Evolutionary conservation across 1,140 invertebrate species (phyloP).

Genomic region (Mylabris phalerata): DNA sequence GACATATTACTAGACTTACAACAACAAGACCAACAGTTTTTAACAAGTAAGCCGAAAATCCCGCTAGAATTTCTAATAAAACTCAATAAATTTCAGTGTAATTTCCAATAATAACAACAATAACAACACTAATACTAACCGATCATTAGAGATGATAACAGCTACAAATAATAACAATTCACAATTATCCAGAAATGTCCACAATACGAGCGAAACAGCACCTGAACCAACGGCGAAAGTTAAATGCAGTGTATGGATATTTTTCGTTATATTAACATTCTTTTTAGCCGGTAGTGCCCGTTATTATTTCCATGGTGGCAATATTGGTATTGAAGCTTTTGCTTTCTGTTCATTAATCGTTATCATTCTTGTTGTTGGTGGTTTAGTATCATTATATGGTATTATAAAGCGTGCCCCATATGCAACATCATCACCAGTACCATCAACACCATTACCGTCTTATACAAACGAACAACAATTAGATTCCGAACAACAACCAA

Average conservation of each 20-base stretch:
- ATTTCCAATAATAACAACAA: conserved; percentile 5
- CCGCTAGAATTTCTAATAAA: neutral
- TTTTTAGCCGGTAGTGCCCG: conserved; percentile 15
- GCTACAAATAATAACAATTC: conserved; percentile 9
- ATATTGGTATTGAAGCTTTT: conserved; percentile 53
- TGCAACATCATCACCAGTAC: conserved; percentile 4
- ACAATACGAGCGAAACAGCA: neutral
- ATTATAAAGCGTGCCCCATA: conserved; percentile 12
- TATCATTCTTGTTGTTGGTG: conserved; percentile 54
- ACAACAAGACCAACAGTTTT: conserved; percentile 2
- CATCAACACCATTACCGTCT: no score
- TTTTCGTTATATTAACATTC: conserved; percentile 21
- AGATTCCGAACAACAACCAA: neutral
- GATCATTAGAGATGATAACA: conserved; percentile 25
- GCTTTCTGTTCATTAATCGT: conserved; percentile 58
- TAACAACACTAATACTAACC: conserved; percentile 2
- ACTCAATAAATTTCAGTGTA: neutral
- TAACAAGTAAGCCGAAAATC: neutral
- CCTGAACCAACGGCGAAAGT: conserved; percentile 9
- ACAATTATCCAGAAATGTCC: neutral
- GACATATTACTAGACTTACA: neutral
- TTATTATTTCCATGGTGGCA: conserved; percentile 28
- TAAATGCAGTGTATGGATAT: conserved; percentile 17
- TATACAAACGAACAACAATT: neutral
- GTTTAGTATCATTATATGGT: conserved; percentile 48